Conservation (phyloP, 2,797 vertebrate species). For the Cirrhinus mrigala region DNA sequence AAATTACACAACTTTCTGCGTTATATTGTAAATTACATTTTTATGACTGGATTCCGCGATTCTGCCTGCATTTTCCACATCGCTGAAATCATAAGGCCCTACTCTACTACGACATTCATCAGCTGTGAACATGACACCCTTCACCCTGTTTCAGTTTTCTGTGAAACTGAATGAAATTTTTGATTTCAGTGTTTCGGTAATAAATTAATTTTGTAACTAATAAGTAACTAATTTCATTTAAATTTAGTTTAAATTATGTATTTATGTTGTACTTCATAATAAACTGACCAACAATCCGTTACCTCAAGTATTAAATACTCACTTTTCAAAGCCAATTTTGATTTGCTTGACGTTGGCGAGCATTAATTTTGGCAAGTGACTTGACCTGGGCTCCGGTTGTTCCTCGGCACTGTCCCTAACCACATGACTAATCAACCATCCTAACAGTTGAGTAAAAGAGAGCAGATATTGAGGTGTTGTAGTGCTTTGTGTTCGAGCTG, state of each 20-base stretch:
- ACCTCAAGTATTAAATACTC: neutral
- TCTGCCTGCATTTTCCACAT: no score
- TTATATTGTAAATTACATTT: neutral
- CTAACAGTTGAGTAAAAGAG: neutral
- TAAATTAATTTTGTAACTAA: neutral
- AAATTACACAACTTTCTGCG: neutral
- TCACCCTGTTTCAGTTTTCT: neutral
- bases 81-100: no score
- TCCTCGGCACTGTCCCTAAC: neutral
- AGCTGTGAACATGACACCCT: no score
- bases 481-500: conserved; percentile 20
- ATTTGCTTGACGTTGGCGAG: neutral
- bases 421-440: neutral
- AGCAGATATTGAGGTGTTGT: conserved; percentile 23
- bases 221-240: neutral
- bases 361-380: neutral
- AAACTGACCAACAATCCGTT: neutral
- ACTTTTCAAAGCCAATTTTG: conserved; percentile 7
- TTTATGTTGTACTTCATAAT: neutral
- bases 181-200: neutral
- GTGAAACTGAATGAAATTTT: neutral
- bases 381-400: neutral
- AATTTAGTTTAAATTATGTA: neutral
- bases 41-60: neutral
- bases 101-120: no score